A percentile compares a stretch with the other conserved stretches of the same genome.
phyloP scores from a whole-genome alignment of 2,888 invertebrate genomes.

The Lithophane leautieri region DNA sequence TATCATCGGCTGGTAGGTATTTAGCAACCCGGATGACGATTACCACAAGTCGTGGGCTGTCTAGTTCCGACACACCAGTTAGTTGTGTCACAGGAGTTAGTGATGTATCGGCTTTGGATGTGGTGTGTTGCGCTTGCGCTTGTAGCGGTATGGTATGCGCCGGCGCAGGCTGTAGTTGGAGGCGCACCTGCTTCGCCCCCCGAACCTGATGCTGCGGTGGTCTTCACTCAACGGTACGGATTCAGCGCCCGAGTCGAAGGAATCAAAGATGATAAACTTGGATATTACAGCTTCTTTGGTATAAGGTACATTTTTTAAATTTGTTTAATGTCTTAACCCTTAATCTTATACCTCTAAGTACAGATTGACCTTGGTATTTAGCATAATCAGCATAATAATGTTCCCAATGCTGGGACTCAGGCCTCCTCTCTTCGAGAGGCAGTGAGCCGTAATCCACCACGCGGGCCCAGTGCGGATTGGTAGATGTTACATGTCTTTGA shows the following conservation, averaged over 20 bases:
- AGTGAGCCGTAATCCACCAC: too few relatives aligned
- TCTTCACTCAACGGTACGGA: slow-evolving; percentile 92
- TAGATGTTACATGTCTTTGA: too few relatives aligned
- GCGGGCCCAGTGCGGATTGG: too few relatives aligned
- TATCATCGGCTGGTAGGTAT: slow-evolving; percentile 48
- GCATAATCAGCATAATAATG: not conserved
- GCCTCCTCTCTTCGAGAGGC: too few relatives aligned
- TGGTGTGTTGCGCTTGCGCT: slow-evolving; percentile 58
- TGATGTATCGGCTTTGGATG: slow-evolving; percentile 72
- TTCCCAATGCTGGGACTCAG: too few relatives aligned
- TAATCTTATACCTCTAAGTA: not conserved
- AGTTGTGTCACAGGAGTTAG: slow-evolving; percentile 66
- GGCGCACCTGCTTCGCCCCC: slow-evolving; percentile 92
- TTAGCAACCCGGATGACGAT: slow-evolving; percentile 48
- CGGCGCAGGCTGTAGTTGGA: slow-evolving; percentile 91
- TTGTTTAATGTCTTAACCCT: not conserved
- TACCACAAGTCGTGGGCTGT: slow-evolving; percentile 64
- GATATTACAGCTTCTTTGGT: slow-evolving; percentile 93
- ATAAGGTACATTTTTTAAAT: slow-evolving; percentile 88
- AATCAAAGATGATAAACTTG: slow-evolving; percentile 89
- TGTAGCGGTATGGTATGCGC: slow-evolving; percentile 63
- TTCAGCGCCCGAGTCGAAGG: slow-evolving; percentile 92
- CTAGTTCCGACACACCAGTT: slow-evolving; percentile 70
- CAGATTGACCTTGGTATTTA: not conserved
- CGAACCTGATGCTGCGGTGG: slow-evolving; percentile 93